Conservation (phyloP, 2,888 invertebrate species). For the Epinotia ramella region DNA sequence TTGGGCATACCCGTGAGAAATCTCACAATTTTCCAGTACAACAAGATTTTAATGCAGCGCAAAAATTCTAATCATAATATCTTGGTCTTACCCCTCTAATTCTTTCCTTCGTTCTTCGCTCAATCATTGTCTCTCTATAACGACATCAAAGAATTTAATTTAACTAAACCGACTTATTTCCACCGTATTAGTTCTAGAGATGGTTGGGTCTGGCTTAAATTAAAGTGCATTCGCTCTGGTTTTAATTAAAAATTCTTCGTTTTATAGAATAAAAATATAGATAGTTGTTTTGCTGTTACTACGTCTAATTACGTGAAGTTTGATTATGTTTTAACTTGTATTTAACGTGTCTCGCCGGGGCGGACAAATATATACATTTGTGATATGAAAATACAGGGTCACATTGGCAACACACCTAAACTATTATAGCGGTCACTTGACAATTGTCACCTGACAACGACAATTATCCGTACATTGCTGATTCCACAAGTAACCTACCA, state of each 20-base stretch:
- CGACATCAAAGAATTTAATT: constrained; percentile 21
- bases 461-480: too few species aligned
- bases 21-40: too few species aligned
- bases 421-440: too few species aligned
- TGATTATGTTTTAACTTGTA: too few species aligned
- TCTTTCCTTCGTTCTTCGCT: constrained; percentile 1
- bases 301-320: background rate
- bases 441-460: too few species aligned
- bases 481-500: too few species aligned
- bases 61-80: background rate
- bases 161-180: constrained; percentile 16
- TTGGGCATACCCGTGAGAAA: too few species aligned
- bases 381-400: too few species aligned
- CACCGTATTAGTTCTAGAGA: constrained; percentile 11
- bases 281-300: background rate
- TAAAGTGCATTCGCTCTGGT: background rate
- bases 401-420: too few species aligned
- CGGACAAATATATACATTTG: too few species aligned
- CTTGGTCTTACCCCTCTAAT: background rate
- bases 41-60: too few species aligned
- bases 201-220: background rate
- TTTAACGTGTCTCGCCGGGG: too few species aligned
- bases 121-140: constrained; percentile 30
- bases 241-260: constrained; percentile 19
- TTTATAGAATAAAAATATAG: background rate